A percentile compares a stretch with the other conserved stretches of the same genome.
Conservation (phyloP, 2,888 invertebrate species). For the Acheta domesticus region DNA sequence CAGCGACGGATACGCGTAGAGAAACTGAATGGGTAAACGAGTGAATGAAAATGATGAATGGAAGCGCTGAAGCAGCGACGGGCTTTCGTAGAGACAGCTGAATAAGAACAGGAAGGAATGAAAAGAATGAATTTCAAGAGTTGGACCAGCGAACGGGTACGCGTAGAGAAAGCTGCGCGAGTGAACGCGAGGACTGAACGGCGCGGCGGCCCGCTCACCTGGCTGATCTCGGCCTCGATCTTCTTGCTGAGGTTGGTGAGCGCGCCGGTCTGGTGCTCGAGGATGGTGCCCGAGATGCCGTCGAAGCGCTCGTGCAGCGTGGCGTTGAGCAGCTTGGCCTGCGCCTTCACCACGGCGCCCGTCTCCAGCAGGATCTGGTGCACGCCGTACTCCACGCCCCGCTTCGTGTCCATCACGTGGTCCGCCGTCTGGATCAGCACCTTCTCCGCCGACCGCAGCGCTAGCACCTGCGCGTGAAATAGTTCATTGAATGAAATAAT, state of each 20-base stretch:
- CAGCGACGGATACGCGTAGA: too few species aligned
- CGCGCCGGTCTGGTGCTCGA: constrained; percentile 68
- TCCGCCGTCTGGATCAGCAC: constrained; percentile 80
- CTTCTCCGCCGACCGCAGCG: constrained; percentile 69
- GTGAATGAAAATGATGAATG: too few species aligned
- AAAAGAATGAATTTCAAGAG: too few species aligned
- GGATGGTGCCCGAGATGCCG: constrained; percentile 63
- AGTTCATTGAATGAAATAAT: too few species aligned
- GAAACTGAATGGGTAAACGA: too few species aligned
- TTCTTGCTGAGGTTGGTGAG: constrained; percentile 70
- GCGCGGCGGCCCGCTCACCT: too few species aligned
- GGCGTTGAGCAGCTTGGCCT: constrained; percentile 62
- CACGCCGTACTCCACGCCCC: constrained; percentile 79
- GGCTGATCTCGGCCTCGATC: constrained; percentile 75
- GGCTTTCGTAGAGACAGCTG: too few species aligned
- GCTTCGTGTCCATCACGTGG: constrained; percentile 77
- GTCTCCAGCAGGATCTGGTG: constrained; percentile 76
- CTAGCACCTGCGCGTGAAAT: constrained; percentile 50
- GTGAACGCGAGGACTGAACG: too few species aligned
- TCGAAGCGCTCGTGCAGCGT: constrained; percentile 68
- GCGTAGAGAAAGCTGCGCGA: too few species aligned
- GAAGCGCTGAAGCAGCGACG: too few species aligned
- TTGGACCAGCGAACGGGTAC: too few species aligned
- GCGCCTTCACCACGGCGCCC: constrained; percentile 63
- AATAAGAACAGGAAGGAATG: too few species aligned